These are phyloP conservation scores for Semaprochilodus insignis DNA, from an alignment of 2,797 vertebrate genomes.

Conservation along the genomic window DNA sequence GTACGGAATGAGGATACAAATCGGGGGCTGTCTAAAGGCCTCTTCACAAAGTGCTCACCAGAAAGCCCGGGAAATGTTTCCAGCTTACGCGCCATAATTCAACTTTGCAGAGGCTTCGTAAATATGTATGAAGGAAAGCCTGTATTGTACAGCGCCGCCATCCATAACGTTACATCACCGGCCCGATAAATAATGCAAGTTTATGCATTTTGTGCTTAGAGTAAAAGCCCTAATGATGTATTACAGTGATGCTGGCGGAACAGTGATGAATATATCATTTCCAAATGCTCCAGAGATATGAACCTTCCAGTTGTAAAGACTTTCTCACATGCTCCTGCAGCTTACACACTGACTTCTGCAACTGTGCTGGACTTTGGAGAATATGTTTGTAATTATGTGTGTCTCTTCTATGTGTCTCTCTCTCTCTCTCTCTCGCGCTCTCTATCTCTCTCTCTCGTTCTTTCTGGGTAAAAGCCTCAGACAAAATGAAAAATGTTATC, in stretches of 20 bases:
- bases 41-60: not conserved
- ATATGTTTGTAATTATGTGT: not conserved
- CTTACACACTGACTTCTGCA: not conserved
- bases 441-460: not conserved
- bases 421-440: not conserved
- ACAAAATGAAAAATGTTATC: too few species aligned
- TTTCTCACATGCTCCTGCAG: not conserved
- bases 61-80: not conserved
- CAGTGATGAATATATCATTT: conserved; percentile 2
- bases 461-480: too few species aligned
- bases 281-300: not conserved
- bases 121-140: conserved; percentile 19
- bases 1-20: not conserved
- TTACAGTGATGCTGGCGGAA: not conserved
- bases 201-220: not conserved
- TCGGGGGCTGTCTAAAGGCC: not conserved
- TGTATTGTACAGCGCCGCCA: not conserved
- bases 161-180: not conserved
- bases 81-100: not conserved
- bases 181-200: not conserved
- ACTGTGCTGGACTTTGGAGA: too few species aligned
- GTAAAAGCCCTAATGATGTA: not conserved
- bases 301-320: not conserved
- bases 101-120: not conserved
- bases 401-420: not conserved